Base-by-base conservation (phyloP, 2,888 invertebrate species). In the Saturnia pavonia region DNA sequence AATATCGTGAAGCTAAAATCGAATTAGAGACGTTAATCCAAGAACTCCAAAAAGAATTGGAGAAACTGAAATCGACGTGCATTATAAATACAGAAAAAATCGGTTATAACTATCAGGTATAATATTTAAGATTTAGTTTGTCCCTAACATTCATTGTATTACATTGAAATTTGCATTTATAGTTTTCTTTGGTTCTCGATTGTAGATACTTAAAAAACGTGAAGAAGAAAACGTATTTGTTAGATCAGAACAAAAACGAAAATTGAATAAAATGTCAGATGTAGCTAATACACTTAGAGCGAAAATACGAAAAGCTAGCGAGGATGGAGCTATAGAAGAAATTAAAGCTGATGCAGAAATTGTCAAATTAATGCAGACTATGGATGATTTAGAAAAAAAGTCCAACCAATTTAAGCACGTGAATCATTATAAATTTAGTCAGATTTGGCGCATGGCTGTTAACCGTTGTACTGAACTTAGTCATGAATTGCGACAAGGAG, bases 71-170 rank as follows among this genome's bases (percentile, higher is more conserved):
- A 86, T 96, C 97, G 9, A 95, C 96, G 9, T 97, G 97, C 74
- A 93, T 97, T 69, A 95, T 98, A 78, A 98, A 98, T 84, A 96
- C 96, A 16, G 98, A 98, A 85, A 98, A 98, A 87, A 94, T 99
- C 70, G 97, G 98, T 79, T 99, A 98, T 84, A 98, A 98, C 85
- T 98, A 97, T 85, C 97, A 97, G 83, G 94, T 92, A 63, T 34
- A n/a, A n/a, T 51, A 22, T 67, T 69, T 67, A 34, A 14, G 11
- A 25, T 4, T 54, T 12, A 9, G 8, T 70, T 27, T 60, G 22
- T 69, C 68, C 48, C 27, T 70, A 25, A 48, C 12, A n/a, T 34
- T 2, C 2, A 34, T 63, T 42, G 19, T 42, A 22, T 66, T 70
- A 51, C 9, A 68, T 11, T 27, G 22, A 69, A 11, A 8, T 14